Conservation (phyloP, 2,797 vertebrate species). For the Sparus aurata region DNA sequence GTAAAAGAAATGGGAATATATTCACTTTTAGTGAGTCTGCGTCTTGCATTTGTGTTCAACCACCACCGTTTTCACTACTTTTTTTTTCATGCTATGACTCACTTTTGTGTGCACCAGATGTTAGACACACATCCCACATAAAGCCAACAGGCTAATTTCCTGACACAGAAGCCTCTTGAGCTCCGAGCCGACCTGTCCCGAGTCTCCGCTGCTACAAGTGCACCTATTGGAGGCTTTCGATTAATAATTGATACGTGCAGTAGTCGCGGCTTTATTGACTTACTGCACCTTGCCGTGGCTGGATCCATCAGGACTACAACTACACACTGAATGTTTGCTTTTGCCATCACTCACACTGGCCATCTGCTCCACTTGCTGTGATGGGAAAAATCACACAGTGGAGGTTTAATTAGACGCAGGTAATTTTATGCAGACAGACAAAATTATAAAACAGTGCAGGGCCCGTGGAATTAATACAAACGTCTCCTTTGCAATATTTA, state of each 20-base stretch:
- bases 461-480: background rate
- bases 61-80: too few relatives aligned
- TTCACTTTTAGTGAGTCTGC: background rate
- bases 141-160: background rate
- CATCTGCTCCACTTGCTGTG: constrained; percentile 32
- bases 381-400: constrained; percentile 25
- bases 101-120: too few relatives aligned
- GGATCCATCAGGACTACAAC: constrained; percentile 54
- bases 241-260: constrained; percentile 69
- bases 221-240: constrained; percentile 12
- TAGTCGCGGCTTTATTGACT: constrained; percentile 43
- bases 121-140: background rate
- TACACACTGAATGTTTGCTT: constrained; percentile 48
- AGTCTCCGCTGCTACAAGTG: background rate
- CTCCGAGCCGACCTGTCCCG: background rate
- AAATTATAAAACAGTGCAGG: background rate
- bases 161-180: background rate
- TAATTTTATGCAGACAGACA: background rate
- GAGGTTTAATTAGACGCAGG: background rate
- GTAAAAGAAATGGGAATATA: too few relatives aligned
- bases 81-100: too few relatives aligned
- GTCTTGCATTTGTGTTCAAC: background rate
- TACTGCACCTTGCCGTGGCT: constrained; percentile 28
- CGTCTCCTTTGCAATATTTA: background rate
- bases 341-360: background rate